These are phyloP conservation scores for Bufotes viridis DNA, from an alignment of 2,797 vertebrate species.

Conservation along the genomic window DNA sequence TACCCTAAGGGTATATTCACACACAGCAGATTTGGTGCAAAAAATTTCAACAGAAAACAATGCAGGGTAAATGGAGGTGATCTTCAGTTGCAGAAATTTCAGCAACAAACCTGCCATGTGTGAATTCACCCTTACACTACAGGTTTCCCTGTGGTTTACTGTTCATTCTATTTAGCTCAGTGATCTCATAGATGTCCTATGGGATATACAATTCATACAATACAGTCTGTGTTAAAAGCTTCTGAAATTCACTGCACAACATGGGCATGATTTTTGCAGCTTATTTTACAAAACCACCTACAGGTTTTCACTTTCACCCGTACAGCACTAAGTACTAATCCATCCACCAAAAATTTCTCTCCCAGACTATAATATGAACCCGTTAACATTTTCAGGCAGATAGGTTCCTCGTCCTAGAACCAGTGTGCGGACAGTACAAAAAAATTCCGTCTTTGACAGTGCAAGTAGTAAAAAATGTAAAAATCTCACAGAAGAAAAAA, in stretches of 20 bases:
- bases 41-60: too few relatives aligned
- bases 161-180: background rate
- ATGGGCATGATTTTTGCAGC: background rate
- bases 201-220: background rate
- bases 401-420: background rate
- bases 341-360: background rate
- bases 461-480: too few relatives aligned
- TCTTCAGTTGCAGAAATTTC: too few relatives aligned
- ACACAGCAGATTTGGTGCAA: too few relatives aligned
- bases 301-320: conserved; percentile 3
- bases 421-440: background rate
- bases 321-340: background rate
- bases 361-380: background rate
- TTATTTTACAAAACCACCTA: background rate
- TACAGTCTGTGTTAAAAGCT: background rate
- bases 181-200: background rate
- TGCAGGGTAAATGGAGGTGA: too few relatives aligned
- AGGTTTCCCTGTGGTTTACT: background rate
- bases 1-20: too few relatives aligned
- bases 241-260: background rate
- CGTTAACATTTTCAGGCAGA: too few relatives aligned
- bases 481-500: too few relatives aligned
- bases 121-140: background rate
- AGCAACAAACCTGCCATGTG: too few relatives aligned
- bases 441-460: too few relatives aligned